Base-by-base conservation (phyloP, 1,140 invertebrate genomes). In the Neocloeon triangulifer region DNA sequence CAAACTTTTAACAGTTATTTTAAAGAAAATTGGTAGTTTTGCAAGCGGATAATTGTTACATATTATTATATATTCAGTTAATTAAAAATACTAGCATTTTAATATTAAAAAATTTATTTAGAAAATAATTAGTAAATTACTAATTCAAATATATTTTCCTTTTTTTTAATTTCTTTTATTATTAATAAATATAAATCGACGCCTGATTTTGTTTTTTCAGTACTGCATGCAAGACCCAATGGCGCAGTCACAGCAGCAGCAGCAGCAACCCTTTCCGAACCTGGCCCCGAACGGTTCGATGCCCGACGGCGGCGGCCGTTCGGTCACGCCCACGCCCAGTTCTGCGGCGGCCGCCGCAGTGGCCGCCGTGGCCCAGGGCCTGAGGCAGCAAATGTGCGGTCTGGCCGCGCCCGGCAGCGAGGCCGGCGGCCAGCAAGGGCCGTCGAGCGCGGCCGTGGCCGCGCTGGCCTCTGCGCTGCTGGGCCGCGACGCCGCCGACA, bases 331-430 rank as follows among this genome's bases (percentile, higher is more conserved):
- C 30, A 65, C 64, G 19, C 62, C 72, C 5, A 64, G 64, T 21
- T 60, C 63, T 12, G 61, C 63, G 19, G 69, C 69, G 14, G 68
- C 72, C 27, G 66, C 67, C n/a, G 70, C 69, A 38, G 71, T 75
- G 32, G 71, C 73, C 12, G 71, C 70, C 21, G 72, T 75, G 36
- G 67, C 69, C 19, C 66, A 72, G 58, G 68, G 67, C 35, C 50
- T 73, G 14, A 55, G 70, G 29, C 71, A 74, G 40, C 71, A 73
- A 46, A 72, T 74, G 67, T 68, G 62, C 48, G 64, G 61, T 46
- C 69, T 70, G 65, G 68, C n/a, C n/a, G n/a, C n/a, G n/a, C n/a
- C n/a, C n/a, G n/a, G n/a, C n/a, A n/a, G n/a, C n/a, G n/a, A 6
- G 31, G 23, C 13, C n/a, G 16, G 13, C 29, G 17, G 15, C 17